A percentile compares a stretch with the other conserved stretches of the same genome.
Evolutionary conservation across 2,888 invertebrate genomes (phyloP).

Genomic region (Auanema sp.): DNA sequence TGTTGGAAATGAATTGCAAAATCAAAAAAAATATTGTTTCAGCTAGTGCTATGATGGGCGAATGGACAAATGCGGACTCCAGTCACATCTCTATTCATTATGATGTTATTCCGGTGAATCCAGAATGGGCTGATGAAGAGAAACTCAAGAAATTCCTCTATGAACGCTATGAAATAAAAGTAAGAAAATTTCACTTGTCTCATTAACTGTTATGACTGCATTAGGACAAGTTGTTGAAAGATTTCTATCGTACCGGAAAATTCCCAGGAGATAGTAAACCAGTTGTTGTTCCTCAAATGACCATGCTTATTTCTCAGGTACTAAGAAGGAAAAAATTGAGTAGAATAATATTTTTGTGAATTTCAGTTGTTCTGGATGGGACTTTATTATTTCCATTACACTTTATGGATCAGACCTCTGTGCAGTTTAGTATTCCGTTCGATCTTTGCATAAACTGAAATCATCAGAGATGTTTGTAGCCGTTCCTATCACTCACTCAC

Average conservation of each 20-base stretch:
- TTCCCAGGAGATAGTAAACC: slow-evolving; percentile 46
- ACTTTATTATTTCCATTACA: slow-evolving; percentile 54
- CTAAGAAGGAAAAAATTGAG: background rate
- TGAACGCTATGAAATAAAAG: slow-evolving; percentile 82
- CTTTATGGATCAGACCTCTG: slow-evolving; percentile 51
- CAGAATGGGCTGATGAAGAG: slow-evolving; percentile 71
- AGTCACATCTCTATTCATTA: slow-evolving; percentile 51
- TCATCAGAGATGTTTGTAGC: background rate
- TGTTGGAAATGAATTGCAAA: background rate
- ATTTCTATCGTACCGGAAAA: slow-evolving; percentile 53
- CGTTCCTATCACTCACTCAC: background rate
- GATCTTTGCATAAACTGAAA: slow-evolving; percentile 10
- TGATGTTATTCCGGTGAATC: slow-evolving; percentile 40
- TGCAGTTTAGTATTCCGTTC: slow-evolving; percentile 19
- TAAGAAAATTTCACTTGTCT: slow-evolving; percentile 64
- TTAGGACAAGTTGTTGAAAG: slow-evolving; percentile 52
- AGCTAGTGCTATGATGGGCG: slow-evolving; percentile 52
- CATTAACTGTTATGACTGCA: slow-evolving; percentile 8
- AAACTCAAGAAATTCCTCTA: slow-evolving; percentile 83
- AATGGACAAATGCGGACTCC: slow-evolving; percentile 49
- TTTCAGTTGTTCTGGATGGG: slow-evolving; percentile 55
- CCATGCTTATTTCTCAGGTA: slow-evolving; percentile 28
- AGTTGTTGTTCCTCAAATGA: slow-evolving; percentile 30
- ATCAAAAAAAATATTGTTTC: background rate
- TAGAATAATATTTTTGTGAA: background rate